These are phyloP conservation scores for Phania funesta DNA, from an alignment of 2,888 invertebrate genomes.

Conservation along the genomic window DNA sequence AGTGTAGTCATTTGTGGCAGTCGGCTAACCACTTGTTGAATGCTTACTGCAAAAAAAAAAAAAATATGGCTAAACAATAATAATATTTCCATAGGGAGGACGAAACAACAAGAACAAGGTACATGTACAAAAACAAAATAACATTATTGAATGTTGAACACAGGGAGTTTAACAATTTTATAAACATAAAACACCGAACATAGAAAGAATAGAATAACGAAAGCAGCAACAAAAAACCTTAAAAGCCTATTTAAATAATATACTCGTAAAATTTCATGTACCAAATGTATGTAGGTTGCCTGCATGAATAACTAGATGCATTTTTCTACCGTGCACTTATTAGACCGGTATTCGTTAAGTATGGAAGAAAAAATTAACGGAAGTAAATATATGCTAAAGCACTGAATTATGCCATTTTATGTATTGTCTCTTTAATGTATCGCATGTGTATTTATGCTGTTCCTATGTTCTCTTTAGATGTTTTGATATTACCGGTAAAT, in stretches of 20 bases:
- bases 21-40: constrained; percentile 44
- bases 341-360: not conserved
- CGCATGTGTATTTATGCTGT: too few species aligned
- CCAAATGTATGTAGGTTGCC: constrained; percentile 16
- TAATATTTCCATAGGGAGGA: constrained; percentile 16
- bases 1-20: constrained; percentile 23
- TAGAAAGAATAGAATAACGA: not conserved
- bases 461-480: too few species aligned
- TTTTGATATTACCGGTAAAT: too few species aligned
- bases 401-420: too few species aligned
- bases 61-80: constrained; percentile 1
- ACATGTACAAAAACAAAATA: constrained; percentile 15
- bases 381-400: constrained; percentile 30
- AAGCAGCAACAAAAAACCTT: not conserved
- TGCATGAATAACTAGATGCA: not conserved
- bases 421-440: too few species aligned
- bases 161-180: constrained; percentile 42
- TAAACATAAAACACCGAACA: constrained; percentile 29
- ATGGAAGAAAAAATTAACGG: constrained; percentile 33
- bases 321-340: not conserved
- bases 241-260: constrained; percentile 24
- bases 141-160: constrained; percentile 34
- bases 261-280: constrained; percentile 6
- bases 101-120: not conserved
- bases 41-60: constrained; percentile 3